phyloP scores from a whole-genome alignment of 2,797 vertebrate genomes.

The Graptemys geographica region DNA sequence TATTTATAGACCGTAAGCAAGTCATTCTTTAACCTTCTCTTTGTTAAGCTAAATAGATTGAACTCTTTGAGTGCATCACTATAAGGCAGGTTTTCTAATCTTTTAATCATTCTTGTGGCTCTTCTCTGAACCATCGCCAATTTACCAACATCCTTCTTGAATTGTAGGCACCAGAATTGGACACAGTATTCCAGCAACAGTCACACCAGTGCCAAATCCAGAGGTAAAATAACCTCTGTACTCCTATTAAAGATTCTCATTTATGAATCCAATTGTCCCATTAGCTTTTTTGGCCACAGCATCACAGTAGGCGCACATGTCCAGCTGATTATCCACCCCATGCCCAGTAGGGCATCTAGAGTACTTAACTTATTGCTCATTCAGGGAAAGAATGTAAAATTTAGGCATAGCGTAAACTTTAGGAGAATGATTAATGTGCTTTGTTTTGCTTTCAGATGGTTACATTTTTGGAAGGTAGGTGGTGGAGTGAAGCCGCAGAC shows the following conservation, averaged over 20 bases:
- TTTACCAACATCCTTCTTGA: not conserved
- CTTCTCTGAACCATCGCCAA: not conserved
- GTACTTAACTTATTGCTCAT: not conserved
- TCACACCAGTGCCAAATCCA: not conserved
- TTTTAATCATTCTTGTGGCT: not conserved
- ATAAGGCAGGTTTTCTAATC: not conserved
- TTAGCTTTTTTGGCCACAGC: not conserved
- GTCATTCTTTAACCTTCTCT: not conserved
- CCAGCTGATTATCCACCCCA: not conserved
- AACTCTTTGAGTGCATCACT: not conserved
- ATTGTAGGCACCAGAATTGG: not conserved
- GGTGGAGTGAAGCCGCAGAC: not conserved
- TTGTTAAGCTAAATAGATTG: not conserved
- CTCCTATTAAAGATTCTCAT: not conserved
- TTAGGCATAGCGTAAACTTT: not conserved
- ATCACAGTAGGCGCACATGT: not conserved
- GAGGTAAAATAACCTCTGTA: not conserved
- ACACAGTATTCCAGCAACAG: not conserved
- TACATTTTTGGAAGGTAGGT: not conserved
- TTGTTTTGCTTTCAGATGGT: constrained; percentile 19
- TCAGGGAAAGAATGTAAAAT: not conserved
- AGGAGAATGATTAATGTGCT: not conserved
- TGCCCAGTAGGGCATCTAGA: not conserved
- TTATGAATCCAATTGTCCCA: not conserved
- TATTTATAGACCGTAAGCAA: not conserved